phyloP scores from a whole-genome alignment of 2,888 invertebrate genomes.

The Epinotia demarniana region DNA sequence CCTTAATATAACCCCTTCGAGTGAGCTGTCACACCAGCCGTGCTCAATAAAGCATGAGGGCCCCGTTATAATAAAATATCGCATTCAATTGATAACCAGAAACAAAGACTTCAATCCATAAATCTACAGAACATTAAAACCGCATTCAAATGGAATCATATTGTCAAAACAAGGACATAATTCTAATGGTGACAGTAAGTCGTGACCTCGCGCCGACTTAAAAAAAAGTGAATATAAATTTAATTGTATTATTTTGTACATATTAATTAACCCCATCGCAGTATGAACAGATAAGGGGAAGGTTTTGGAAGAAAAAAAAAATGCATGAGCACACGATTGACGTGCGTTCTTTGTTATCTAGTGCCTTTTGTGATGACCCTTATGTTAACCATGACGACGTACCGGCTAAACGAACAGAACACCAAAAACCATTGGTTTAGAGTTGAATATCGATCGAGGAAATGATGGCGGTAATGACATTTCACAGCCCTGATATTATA shows the following conservation, averaged over 20 bases:
- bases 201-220: constrained; percentile 78
- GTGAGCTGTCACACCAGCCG: constrained; percentile 78
- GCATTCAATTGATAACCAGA: constrained; percentile 72
- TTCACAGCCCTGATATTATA: constrained; percentile 75
- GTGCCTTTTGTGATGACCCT: constrained; percentile 84
- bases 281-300: constrained; percentile 79
- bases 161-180: constrained; percentile 80
- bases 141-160: constrained; percentile 69
- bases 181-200: constrained; percentile 81
- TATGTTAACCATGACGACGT: constrained; percentile 73
- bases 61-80: constrained; percentile 70
- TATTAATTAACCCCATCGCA: constrained; percentile 84
- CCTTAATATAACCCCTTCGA: constrained; percentile 83
- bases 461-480: constrained; percentile 61
- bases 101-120: constrained; percentile 74
- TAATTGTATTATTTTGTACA: constrained; percentile 81
- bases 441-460: constrained; percentile 62
- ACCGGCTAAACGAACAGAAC: constrained; percentile 61
- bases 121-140: constrained; percentile 74
- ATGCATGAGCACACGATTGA: constrained; percentile 85
- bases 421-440: constrained; percentile 56
- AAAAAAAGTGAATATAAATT: constrained; percentile 79
- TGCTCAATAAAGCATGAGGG: constrained; percentile 76
- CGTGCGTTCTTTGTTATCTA: constrained; percentile 83
- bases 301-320: constrained; percentile 82